Percentiles rank a stretch among this genome's conserved stretches.
phyloP scores from a whole-genome alignment of 1,140 invertebrate genomes.

The Caenorhabditis tropicalis region DNA sequence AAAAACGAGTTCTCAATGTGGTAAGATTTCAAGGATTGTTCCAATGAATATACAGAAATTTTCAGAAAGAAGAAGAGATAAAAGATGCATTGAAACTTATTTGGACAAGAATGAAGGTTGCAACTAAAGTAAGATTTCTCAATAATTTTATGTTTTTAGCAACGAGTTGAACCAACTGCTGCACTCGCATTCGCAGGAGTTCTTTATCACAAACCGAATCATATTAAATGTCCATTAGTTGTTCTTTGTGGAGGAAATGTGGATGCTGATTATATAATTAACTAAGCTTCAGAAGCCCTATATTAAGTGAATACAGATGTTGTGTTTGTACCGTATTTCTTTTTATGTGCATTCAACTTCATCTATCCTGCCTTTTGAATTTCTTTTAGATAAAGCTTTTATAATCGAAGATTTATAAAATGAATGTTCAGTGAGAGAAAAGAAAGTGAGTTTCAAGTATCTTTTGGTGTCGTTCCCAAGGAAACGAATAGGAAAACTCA shows the following conservation, averaged over 20 bases:
- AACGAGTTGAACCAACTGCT: constrained; percentile 52
- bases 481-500: too few relatives aligned
- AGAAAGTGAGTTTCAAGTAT: too few relatives aligned
- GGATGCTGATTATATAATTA: constrained; percentile 36
- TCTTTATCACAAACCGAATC: not conserved
- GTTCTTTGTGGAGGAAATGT: constrained; percentile 55
- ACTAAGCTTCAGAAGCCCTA: not conserved
- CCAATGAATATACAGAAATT: not conserved
- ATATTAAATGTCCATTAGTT: constrained; percentile 11
- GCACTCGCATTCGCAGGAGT: constrained; percentile 53
- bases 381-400: too few relatives aligned
- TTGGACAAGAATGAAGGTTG: constrained; percentile 53
- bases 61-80: constrained; percentile 53
- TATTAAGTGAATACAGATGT: too few relatives aligned
- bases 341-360: too few relatives aligned
- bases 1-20: constrained; percentile 38
- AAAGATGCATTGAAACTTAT: constrained; percentile 52
- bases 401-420: too few relatives aligned
- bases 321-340: too few relatives aligned
- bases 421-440: too few relatives aligned
- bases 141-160: constrained; percentile 5
- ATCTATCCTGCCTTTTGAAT: too few relatives aligned
- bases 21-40: constrained; percentile 6
- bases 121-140: not conserved
- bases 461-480: too few relatives aligned